Conservation (phyloP, 2,113 vertebrate species). For the Oncorhynchus clarkii region DNA sequence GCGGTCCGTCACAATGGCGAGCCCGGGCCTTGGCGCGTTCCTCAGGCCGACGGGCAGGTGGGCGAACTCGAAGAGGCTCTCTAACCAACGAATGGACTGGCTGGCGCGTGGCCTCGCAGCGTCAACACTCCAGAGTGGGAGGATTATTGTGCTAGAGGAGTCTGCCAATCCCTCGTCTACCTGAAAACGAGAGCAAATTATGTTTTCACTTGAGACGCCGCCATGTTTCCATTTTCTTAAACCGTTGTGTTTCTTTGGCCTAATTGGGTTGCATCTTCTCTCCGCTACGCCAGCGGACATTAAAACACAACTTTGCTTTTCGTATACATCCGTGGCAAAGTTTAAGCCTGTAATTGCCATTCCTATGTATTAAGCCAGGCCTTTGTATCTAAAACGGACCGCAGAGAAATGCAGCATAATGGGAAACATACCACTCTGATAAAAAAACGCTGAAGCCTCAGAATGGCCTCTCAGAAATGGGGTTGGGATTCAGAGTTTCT, state of each 20-base stretch:
- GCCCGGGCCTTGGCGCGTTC: conserved; percentile 26
- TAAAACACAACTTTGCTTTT: conserved; percentile 54
- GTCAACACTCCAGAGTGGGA: conserved; percentile 34
- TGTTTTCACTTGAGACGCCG: conserved; percentile 66
- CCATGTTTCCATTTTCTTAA: conserved; percentile 56
- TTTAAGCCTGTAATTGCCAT: conserved; percentile 58
- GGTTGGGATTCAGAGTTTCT: conserved; percentile 55
- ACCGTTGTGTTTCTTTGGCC: conserved; percentile 54
- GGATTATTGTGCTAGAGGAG: conserved; percentile 47
- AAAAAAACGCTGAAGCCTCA: conserved; percentile 46
- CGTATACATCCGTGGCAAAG: conserved; percentile 55
- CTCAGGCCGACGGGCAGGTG: conserved; percentile 42
- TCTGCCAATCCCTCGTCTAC: conserved; percentile 57
- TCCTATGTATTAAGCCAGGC: conserved; percentile 59
- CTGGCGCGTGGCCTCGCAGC: conserved; percentile 48
- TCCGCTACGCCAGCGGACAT: conserved; percentile 51
- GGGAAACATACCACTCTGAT: conserved; percentile 66
- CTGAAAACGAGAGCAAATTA: conserved; percentile 51
- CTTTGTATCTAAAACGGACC: conserved; percentile 56
- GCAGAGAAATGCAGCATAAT: conserved; percentile 62
- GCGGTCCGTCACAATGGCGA: conserved; percentile 53
- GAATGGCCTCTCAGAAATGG: conserved; percentile 44
- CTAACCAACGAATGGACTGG: not conserved
- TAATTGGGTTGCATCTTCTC: conserved; percentile 42
- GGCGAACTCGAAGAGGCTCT: not conserved